Evolutionary conservation across 1,140 invertebrate species (phyloP), one percentile per base, ranked within the genome.

Genomic region (Meloidogyne chitwoodi): DNA sequence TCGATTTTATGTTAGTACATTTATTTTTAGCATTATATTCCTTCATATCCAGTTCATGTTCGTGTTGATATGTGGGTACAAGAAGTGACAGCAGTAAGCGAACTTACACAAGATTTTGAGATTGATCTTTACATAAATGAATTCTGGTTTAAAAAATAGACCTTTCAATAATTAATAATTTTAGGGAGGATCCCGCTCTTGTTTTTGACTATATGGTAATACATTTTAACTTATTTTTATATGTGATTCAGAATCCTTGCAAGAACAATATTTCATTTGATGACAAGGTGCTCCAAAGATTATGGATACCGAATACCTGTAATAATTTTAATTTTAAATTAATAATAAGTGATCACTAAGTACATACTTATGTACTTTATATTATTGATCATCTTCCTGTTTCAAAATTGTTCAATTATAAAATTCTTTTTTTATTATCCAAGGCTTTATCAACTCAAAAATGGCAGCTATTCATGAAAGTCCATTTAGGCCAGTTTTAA

Each of bases 51-150:
- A 16, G 85, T 87, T 11, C 79, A 77, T 41, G 86, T 86, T 26
- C 78, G 84, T 19, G 84, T 86, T 2, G 84, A 85, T 48, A 87
- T 86, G 86, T 86, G 85, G 85, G 83, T 86, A n/a, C 85, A 86
- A 41, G 85, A 87, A 78, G 85, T 86, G 14, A 86, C 85, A 10
- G 79, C 85, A 16, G 85, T 85, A 24, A 86, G 84, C 48, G 84
- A 86, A 75, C 66, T 87, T 19, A 86, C 85, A 12, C 85, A 86
- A 62, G 85, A 86, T 68, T 86, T 86, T 78, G 84, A 86, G 78
- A 86, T 86, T 29, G 84, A 85, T 77, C 64, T 86, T n/a, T 86
- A 86, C 64, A 85, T 86, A 34, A 86, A 86, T 74, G 85, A 86
- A 76, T 86, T 87, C 34, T 86, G 85, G 85, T 56, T 38, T 38